A percentile compares a stretch with the other conserved stretches of the same genome.
Evolutionary conservation across 2,888 invertebrate species (phyloP).

Genomic region (Tenthredo distinguenda): DNA sequence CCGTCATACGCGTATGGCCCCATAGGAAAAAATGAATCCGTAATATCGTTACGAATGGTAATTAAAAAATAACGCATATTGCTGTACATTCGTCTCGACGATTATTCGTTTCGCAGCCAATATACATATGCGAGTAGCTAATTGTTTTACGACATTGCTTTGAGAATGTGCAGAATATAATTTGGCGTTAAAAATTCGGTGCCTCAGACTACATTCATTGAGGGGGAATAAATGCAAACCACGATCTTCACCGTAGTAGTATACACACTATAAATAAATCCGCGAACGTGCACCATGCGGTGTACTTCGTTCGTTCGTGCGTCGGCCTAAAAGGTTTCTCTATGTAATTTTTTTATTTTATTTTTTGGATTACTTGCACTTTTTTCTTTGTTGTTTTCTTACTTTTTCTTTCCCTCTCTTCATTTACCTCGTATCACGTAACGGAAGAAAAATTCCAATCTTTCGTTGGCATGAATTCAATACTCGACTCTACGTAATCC

Average conservation of each 20-base stretch:
- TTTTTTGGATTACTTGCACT: neutral
- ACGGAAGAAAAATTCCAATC: neutral
- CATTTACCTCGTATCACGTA: neutral
- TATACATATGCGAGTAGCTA: too few species aligned
- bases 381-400: neutral
- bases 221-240: conserved; percentile 6
- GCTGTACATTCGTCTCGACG: neutral
- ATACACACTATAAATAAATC: conserved; percentile 19
- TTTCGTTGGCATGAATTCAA: neutral
- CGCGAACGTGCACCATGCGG: neutral
- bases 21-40: neutral
- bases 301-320: conserved; percentile 3
- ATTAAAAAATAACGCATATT: neutral
- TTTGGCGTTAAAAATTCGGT: neutral
- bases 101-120: neutral
- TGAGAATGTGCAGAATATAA: neutral
- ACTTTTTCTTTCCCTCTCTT: neutral
- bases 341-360: neutral
- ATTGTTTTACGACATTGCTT: neutral
- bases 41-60: neutral
- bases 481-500: neutral
- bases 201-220: too few species aligned
- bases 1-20: too few species aligned
- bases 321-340: neutral
- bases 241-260: conserved; percentile 16